These are phyloP conservation scores for Kryptolebias ocellatus DNA, from an alignment of 2,797 vertebrate species.

Conservation along the genomic window DNA sequence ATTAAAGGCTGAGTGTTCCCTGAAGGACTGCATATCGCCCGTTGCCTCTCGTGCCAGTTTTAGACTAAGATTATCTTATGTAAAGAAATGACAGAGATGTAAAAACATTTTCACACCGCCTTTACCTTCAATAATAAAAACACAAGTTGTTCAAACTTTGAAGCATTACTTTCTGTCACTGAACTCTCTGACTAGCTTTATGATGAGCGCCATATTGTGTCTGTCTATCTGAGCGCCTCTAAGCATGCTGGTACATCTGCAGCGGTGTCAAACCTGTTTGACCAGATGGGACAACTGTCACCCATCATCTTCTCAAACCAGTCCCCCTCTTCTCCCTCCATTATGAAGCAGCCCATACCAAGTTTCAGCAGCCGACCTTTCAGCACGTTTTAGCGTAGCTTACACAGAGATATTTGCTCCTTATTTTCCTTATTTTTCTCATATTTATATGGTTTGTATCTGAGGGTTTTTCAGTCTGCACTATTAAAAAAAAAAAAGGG, in stretches of 20 bases:
- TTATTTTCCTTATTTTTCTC: too few relatives aligned
- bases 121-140: background rate
- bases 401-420: conserved; percentile 44
- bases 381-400: conserved; percentile 45
- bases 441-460: conserved; percentile 14
- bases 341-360: conserved; percentile 33
- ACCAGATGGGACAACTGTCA: conserved; percentile 65
- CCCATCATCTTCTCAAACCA: conserved; percentile 63
- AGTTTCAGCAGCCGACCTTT: conserved; percentile 62
- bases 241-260: conserved; percentile 14
- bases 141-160: conserved; percentile 27
- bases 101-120: too few relatives aligned
- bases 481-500: too few relatives aligned
- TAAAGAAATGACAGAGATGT: too few relatives aligned
- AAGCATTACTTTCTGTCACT: conserved; percentile 58
- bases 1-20: background rate
- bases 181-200: conserved; percentile 66
- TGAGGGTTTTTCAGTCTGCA: background rate
- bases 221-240: conserved; percentile 7
- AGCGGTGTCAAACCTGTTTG: conserved; percentile 56
- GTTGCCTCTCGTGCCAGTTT: too few relatives aligned
- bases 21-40: background rate
- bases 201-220: conserved; percentile 13
- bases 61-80: too few relatives aligned
- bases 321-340: conserved; percentile 17